Base-by-base conservation (phyloP, 2,888 invertebrate genomes). In the Nebria brevicollis region DNA sequence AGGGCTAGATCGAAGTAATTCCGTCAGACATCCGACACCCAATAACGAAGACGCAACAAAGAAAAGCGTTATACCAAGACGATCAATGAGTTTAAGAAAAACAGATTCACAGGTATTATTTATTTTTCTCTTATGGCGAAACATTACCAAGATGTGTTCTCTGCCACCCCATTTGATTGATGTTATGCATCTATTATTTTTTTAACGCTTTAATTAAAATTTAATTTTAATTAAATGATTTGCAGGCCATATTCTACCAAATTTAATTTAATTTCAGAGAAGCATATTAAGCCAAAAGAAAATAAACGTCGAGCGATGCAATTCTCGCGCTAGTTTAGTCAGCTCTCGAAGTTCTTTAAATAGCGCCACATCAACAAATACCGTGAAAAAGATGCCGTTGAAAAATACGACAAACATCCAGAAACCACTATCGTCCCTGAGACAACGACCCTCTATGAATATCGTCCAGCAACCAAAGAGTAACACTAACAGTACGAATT, bases 311-410 rank as follows among this genome's bases (percentile, higher is more conserved):
- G 95, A 95, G 86, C 91, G 95, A 66, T 95, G 95, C 5, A 93
- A 94, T 15, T 96, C 96, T 0, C 90, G 95, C 66, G 94, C 95
- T 68, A 96, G 96, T 77, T 89, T 96, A 15, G 92, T 95, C 34
- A 96, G 96, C 86, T 96, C 96, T 0, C 91, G 95, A 42, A 96
- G 95, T 86, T 96, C 96, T 0, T 89, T 96, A 77, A 96, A 96
- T 86, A 96, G 96, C 87, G 93, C 95, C 2, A 93, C 94, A 0
- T 94, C 94, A 1, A 93, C 93, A 0, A 94, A 94, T 77, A 96
- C 96, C 0, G 96, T 96, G 0, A 92, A 94, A 83, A 93, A 94
- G 82, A 91, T 94, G 82, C 92, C 94, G 86, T 78, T 87, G 7
- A 88, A 87, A 82, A 34, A 72, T 42, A 5, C 82, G 84, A 4